Percentiles rank a stretch among this genome's conserved stretches.
These are phyloP conservation scores for Drosophila sproati DNA, from an alignment of 1,140 invertebrate genomes.

Conservation along the genomic window DNA sequence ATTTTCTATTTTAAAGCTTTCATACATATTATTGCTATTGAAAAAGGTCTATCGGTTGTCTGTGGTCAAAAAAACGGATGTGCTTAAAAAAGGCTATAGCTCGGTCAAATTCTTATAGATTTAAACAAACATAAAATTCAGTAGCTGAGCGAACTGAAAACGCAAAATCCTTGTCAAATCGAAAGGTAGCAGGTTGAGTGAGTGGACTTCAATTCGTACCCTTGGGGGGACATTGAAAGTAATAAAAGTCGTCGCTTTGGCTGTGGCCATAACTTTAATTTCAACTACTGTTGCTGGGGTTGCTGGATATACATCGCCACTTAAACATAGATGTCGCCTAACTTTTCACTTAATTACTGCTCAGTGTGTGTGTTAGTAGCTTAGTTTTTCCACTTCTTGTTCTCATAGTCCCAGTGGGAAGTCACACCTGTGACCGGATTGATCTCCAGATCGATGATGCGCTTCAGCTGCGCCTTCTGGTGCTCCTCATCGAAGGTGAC, in stretches of 20 bases:
- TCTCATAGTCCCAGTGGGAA: constrained; percentile 90
- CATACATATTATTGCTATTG: too few relatives aligned
- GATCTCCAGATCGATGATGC: constrained; percentile 91
- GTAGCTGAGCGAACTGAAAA: too few relatives aligned
- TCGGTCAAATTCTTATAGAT: too few relatives aligned
- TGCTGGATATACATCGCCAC: constrained; percentile 51
- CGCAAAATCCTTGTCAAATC: too few relatives aligned
- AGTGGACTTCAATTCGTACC: neutral
- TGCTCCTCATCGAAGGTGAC: constrained; percentile 90
- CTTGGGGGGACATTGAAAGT: neutral
- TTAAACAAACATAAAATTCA: too few relatives aligned
- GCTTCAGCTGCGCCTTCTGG: constrained; percentile 90
- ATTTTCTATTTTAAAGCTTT: too few relatives aligned
- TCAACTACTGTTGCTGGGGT: constrained; percentile 56
- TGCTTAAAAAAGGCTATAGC: too few relatives aligned
- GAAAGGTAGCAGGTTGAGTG: neutral
- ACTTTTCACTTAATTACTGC: constrained; percentile 73
- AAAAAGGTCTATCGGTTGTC: too few relatives aligned
- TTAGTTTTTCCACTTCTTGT: constrained; percentile 88
- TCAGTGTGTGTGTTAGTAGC: constrained; percentile 9
- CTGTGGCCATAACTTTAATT: constrained; percentile 73
- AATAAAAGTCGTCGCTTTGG: constrained; percentile 33
- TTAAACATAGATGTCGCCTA: constrained; percentile 69
- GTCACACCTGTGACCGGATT: constrained; percentile 92
- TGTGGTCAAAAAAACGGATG: too few relatives aligned